Evolutionary conservation across 2,797 vertebrate genomes (phyloP).

Genomic region (Rhynchonycteris naso): DNA sequence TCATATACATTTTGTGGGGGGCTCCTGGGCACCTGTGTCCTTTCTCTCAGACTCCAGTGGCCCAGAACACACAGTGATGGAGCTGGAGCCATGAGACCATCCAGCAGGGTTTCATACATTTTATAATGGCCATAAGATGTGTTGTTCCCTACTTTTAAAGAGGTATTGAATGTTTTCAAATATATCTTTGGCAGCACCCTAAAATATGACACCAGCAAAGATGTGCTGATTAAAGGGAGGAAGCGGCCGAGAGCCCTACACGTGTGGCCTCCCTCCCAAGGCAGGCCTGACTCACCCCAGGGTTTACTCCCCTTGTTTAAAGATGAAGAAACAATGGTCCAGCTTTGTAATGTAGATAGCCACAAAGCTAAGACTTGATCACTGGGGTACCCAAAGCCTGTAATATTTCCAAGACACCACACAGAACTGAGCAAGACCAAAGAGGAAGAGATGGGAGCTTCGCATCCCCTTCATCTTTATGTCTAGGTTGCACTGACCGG

Average conservation of each 20-base stretch:
- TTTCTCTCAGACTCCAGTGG: neutral
- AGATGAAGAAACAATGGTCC: neutral
- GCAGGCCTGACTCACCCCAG: neutral
- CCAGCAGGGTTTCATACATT: neutral
- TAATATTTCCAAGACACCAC: neutral
- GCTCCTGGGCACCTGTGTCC: neutral
- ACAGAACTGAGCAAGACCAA: neutral
- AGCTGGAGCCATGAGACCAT: neutral
- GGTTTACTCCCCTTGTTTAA: neutral
- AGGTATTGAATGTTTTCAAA: neutral
- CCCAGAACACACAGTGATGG: neutral
- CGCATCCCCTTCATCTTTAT: neutral
- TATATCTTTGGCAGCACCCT: neutral
- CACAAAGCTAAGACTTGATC: neutral
- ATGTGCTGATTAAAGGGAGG: neutral
- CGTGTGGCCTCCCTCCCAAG: neutral
- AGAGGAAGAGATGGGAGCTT: neutral
- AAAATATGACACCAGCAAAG: neutral
- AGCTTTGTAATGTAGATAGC: too few species aligned
- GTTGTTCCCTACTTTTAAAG: neutral
- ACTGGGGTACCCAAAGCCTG: neutral
- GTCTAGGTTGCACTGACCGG: neutral
- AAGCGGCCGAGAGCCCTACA: neutral
- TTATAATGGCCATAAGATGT: neutral
- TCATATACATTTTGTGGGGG: neutral